phyloP scores from a whole-genome alignment of 2,797 vertebrate species.

The Tolypeutes matacus region DNA sequence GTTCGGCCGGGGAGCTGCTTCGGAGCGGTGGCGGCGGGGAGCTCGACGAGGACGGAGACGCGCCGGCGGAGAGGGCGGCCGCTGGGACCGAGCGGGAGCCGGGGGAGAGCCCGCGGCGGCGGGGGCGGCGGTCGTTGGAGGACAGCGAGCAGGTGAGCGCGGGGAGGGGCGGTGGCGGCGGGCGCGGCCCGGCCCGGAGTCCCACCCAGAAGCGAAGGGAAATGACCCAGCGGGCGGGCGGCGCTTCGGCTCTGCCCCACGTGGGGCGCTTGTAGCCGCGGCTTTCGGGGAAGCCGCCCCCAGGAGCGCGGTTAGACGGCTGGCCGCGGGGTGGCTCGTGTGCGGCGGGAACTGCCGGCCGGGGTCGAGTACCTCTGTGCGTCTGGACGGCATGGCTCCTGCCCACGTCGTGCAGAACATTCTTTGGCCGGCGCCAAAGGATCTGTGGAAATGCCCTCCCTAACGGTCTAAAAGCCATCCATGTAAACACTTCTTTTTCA shows the following conservation, averaged over 20 bases:
- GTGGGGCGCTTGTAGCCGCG: background rate
- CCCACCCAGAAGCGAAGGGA: background rate
- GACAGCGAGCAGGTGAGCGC: constrained; percentile 74
- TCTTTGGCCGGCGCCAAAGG: background rate
- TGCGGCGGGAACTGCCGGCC: background rate
- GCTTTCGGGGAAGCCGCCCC: background rate
- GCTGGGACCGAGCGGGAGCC: constrained; percentile 41
- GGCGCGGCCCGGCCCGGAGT: background rate
- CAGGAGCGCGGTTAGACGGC: background rate
- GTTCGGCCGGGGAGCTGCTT: background rate
- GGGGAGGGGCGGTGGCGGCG: background rate
- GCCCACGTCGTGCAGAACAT: background rate
- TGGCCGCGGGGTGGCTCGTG: background rate
- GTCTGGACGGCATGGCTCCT: background rate
- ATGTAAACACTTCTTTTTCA: background rate
- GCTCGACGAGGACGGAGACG: constrained; percentile 67
- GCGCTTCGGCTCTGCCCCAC: background rate
- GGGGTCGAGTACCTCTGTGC: background rate
- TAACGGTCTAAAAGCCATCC: background rate
- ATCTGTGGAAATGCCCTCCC: background rate
- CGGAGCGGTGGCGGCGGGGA: background rate
- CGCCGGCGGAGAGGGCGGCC: background rate
- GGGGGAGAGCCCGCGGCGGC: constrained; percentile 40
- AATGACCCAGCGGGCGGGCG: background rate
- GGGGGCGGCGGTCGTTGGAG: constrained; percentile 25